Percentiles rank a stretch among this genome's conserved stretches.
Conservation (phyloP, 37 sponge, comb jelly and placozoan species). For the Tethya wilhelma region DNA sequence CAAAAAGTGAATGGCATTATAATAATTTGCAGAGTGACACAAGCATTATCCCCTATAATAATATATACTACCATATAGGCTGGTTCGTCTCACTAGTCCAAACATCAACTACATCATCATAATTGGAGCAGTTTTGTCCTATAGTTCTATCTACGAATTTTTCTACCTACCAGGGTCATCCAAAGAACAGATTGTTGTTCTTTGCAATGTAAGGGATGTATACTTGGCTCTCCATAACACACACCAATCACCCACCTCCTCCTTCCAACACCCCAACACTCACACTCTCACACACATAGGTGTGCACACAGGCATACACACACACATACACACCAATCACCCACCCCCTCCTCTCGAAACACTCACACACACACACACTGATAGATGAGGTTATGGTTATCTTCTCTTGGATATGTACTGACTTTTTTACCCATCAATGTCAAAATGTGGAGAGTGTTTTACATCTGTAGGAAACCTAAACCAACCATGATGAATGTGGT, state of each 20-base stretch:
- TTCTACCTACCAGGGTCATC: conserved; percentile 8
- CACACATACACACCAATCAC: not conserved
- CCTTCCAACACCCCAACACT: not conserved
- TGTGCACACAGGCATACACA: not conserved
- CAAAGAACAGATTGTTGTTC: not conserved
- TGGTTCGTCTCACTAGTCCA: conserved; percentile 50
- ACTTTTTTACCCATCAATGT: conserved; percentile 43
- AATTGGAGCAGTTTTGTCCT: conserved; percentile 41
- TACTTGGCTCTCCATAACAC: not conserved
- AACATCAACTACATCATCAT: conserved; percentile 56
- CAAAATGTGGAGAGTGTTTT: conserved; percentile 65
- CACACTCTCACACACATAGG: not conserved
- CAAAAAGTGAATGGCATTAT: conserved; percentile 20
- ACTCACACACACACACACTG: not conserved
- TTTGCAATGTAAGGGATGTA: conserved; percentile 50
- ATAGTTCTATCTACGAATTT: conserved; percentile 23
- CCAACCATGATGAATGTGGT: conserved; percentile 30
- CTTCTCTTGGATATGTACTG: conserved; percentile 35
- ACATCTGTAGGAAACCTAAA: conserved; percentile 41
- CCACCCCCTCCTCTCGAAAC: not conserved
- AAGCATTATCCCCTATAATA: not conserved
- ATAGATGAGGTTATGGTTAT: conserved; percentile 25
- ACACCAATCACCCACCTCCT: not conserved
- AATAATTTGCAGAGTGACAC: not conserved
- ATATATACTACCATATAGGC: too few species aligned